Evolutionary conservation across 2,113 vertebrate genomes (phyloP).

Genomic region (Chloropsis cyanopogon): DNA sequence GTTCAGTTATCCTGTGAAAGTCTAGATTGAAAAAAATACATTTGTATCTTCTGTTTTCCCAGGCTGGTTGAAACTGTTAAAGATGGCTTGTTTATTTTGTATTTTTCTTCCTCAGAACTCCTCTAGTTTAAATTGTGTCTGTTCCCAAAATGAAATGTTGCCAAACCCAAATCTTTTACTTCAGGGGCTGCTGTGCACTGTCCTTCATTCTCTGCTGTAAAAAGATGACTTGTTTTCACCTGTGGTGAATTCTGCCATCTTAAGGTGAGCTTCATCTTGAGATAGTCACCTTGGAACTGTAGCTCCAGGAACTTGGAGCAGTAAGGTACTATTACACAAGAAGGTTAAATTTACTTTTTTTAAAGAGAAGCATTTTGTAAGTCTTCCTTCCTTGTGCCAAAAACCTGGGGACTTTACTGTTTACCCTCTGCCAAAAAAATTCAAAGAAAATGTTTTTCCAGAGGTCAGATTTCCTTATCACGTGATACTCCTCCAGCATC

Average conservation of each 20-base stretch:
- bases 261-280: neutral
- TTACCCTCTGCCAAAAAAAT: neutral
- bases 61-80: neutral
- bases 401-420: neutral
- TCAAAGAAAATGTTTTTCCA: neutral
- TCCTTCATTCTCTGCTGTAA: neutral
- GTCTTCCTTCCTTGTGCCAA: neutral
- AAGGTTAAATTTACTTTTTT: neutral
- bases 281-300: neutral
- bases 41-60: neutral
- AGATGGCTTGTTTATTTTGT: rapidly evolving
- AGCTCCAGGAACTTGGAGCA: neutral
- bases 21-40: neutral
- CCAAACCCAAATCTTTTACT: neutral
- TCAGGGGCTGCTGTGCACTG: neutral
- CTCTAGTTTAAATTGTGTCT: neutral
- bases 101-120: neutral
- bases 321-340: neutral
- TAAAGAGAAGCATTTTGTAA: neutral
- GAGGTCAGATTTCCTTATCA: neutral
- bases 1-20: neutral
- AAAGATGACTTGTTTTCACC: neutral
- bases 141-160: neutral
- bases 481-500: neutral
- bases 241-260: neutral